Conservation (phyloP, 2,113 vertebrate genomes). For the Tylochromis polylepis region DNA sequence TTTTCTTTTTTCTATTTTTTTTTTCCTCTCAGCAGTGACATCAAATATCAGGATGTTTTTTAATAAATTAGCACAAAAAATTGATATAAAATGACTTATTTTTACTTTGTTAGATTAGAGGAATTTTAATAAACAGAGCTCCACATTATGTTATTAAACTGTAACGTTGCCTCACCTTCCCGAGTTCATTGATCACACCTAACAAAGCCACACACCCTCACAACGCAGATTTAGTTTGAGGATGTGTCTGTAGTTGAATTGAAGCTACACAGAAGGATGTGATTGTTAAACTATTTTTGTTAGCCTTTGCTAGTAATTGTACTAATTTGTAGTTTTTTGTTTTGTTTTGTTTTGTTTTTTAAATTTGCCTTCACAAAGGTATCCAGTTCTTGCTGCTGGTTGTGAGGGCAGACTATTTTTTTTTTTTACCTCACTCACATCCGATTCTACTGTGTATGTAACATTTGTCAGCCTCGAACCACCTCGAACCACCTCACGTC, state of each 20-base stretch:
- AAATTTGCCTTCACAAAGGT: neutral
- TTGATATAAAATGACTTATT: neutral
- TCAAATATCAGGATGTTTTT: neutral
- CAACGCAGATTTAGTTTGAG: neutral
- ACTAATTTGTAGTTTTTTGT: neutral
- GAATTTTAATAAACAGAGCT: slow-evolving; percentile 67
- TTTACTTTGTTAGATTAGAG: neutral
- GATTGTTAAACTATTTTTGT: neutral
- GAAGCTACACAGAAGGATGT: neutral
- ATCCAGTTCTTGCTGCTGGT: neutral
- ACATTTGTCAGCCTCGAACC: neutral
- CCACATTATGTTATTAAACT: slow-evolving; percentile 63
- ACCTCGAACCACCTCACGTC: neutral
- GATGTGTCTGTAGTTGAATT: neutral
- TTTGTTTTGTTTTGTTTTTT: neutral
- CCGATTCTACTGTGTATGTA: neutral
- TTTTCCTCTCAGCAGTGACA: neutral
- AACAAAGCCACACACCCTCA: neutral
- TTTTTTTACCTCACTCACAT: neutral
- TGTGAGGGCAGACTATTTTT: neutral
- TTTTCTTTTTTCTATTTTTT: neutral
- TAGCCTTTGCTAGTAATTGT: neutral
- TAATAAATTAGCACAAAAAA: neutral
- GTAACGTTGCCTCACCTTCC: neutral
- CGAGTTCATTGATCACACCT: slow-evolving; percentile 17